These are phyloP conservation scores for Lasioglossum pauxillum DNA, from an alignment of 2,888 invertebrate genomes.

Conservation along the genomic window DNA sequence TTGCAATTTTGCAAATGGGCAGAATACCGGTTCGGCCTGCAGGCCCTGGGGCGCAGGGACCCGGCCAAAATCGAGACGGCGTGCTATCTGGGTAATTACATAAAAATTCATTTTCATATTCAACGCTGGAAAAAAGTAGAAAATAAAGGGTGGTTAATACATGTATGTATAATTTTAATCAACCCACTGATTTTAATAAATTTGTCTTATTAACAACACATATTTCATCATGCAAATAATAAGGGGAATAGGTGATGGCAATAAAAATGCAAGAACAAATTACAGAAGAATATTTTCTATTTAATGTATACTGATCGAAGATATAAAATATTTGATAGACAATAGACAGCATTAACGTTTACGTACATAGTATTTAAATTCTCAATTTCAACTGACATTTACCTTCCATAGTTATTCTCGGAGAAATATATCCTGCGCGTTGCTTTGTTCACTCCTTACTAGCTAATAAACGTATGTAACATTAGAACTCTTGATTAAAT, in stretches of 20 bases:
- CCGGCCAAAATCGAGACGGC: too few relatives aligned
- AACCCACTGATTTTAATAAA: too few relatives aligned
- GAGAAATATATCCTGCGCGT: constrained; percentile 47
- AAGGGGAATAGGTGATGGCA: not conserved
- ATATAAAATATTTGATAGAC: constrained; percentile 81
- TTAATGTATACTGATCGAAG: constrained; percentile 79
- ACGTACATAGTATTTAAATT: constrained; percentile 74
- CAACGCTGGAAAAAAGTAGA: too few relatives aligned
- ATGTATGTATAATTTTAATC: too few relatives aligned
- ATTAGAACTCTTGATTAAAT: constrained; percentile 68
- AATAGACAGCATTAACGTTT: constrained; percentile 78
- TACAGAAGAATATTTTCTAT: constrained; percentile 82
- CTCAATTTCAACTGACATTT: constrained; percentile 57
- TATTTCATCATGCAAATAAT: not conserved
- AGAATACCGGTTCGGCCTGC: too few relatives aligned
- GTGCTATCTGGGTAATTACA: too few relatives aligned
- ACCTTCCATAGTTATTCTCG: constrained; percentile 47
- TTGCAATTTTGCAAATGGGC: too few relatives aligned
- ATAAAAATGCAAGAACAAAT: constrained; percentile 23
- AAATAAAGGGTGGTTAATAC: too few relatives aligned
- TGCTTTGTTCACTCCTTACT: constrained; percentile 24
- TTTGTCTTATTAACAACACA: too few relatives aligned
- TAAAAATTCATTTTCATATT: too few relatives aligned
- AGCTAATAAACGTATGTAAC: constrained; percentile 67
- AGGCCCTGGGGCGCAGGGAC: too few relatives aligned